Evolutionary conservation across 2,797 vertebrate genomes (phyloP).

Genomic region (Phyllotis vaccarum): DNA sequence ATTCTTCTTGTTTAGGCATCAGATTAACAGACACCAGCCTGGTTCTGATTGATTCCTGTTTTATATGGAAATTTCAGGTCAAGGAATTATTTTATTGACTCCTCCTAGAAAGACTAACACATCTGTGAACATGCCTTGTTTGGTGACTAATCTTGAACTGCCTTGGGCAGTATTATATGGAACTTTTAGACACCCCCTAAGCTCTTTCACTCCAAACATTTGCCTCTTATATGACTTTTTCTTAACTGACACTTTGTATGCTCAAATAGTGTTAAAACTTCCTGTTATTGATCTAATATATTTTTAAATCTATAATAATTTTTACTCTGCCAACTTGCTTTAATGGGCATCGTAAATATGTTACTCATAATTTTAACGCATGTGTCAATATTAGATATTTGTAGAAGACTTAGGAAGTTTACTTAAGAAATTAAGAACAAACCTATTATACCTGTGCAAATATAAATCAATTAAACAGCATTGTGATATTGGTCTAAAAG

Average conservation of each 20-base stretch:
- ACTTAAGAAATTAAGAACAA: conserved; percentile 58
- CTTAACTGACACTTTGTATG: not conserved
- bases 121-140: not conserved
- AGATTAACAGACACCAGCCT: not conserved
- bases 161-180: not conserved
- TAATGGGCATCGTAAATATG: not conserved
- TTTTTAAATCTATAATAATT: not conserved
- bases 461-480: conserved; percentile 36
- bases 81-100: not conserved
- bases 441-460: not conserved
- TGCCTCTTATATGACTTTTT: not conserved
- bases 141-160: not conserved
- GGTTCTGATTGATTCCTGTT: not conserved
- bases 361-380: conserved; percentile 26
- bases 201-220: not conserved
- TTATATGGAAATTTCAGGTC: not conserved
- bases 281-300: not conserved
- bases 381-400: conserved; percentile 18
- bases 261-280: conserved; percentile 47
- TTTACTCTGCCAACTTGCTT: not conserved
- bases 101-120: not conserved
- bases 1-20: not conserved
- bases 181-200: not conserved
- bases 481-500: not conserved
- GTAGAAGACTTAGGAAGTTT: conserved; percentile 9